Percentiles rank a stretch among this genome's conserved stretches.
These are phyloP conservation scores for Danionella dracula DNA, from an alignment of 2,797 vertebrate genomes.

Conservation along the genomic window DNA sequence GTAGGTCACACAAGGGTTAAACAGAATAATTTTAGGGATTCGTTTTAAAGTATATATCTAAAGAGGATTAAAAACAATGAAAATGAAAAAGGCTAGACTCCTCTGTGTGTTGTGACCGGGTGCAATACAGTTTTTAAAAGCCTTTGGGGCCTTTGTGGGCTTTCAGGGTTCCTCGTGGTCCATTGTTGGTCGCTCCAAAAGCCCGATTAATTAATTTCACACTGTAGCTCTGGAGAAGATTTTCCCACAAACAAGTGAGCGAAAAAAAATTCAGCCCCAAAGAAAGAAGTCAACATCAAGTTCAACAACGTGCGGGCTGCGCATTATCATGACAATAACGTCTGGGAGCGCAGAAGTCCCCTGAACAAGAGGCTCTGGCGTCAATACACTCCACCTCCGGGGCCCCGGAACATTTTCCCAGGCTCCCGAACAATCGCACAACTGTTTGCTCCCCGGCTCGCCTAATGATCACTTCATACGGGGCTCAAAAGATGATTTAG, in stretches of 20 bases:
- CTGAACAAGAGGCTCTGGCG: constrained; percentile 78
- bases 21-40: no score
- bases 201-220: constrained; percentile 79
- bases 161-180: constrained; percentile 48
- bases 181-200: constrained; percentile 57
- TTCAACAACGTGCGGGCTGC: constrained; percentile 82
- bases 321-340: constrained; percentile 86
- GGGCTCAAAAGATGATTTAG: constrained; percentile 55
- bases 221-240: constrained; percentile 64
- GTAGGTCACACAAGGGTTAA: no score
- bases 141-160: constrained; percentile 49
- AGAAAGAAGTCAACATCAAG: constrained; percentile 91
- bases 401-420: constrained; percentile 81
- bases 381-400: constrained; percentile 73
- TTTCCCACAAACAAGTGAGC: constrained; percentile 76
- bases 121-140: constrained; percentile 40
- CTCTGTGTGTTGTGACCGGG: constrained; percentile 13
- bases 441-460: constrained; percentile 79
- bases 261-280: constrained; percentile 56
- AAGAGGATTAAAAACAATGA: no score
- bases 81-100: not conserved
- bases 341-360: constrained; percentile 77
- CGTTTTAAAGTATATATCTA: no score
- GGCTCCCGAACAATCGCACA: constrained; percentile 82
- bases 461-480: constrained; percentile 55